Evolutionary conservation across 2,797 vertebrate genomes (phyloP).

Genomic region (Chelonia mydas): DNA sequence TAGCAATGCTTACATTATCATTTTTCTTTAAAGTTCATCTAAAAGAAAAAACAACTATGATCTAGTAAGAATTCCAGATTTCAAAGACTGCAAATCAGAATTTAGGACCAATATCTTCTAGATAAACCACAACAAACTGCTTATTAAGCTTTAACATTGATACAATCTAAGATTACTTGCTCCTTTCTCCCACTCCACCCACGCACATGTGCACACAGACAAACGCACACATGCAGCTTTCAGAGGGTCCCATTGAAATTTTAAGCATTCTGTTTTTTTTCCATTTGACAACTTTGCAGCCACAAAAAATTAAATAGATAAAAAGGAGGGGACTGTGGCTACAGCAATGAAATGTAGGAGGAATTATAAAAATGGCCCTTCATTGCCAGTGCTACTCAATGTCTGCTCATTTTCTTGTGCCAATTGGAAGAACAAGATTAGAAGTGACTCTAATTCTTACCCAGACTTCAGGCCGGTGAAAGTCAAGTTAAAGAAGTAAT

Average conservation of each 20-base stretch:
- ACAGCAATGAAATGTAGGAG: constrained; percentile 37
- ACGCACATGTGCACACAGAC: constrained; percentile 9
- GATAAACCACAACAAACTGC: constrained; percentile 45
- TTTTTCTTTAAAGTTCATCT: constrained; percentile 78
- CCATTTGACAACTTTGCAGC: constrained; percentile 50
- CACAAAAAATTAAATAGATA: neutral
- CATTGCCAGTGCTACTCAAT: constrained; percentile 44
- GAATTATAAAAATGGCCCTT: constrained; percentile 74
- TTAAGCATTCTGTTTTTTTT: neutral
- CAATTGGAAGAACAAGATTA: constrained; percentile 77
- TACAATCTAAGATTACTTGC: constrained; percentile 53
- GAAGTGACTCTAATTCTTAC: constrained; percentile 69
- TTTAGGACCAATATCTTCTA: constrained; percentile 67
- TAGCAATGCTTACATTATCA: constrained; percentile 71
- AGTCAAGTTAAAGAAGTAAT: constrained; percentile 73
- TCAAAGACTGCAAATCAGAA: constrained; percentile 45
- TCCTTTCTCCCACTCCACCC: constrained; percentile 47
- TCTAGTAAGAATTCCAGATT: constrained; percentile 65
- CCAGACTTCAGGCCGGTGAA: constrained; percentile 59
- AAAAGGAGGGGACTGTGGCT: constrained; percentile 28
- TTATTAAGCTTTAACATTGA: constrained; percentile 61
- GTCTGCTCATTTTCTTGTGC: constrained; percentile 76
- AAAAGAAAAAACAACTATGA: constrained; percentile 31
- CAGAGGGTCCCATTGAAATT: constrained; percentile 56
- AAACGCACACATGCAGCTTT: constrained; percentile 45